Evolutionary conservation across 1,140 invertebrate species (phyloP), one percentile per base, ranked within the genome.

Genomic region (Cephus cinctus): DNA sequence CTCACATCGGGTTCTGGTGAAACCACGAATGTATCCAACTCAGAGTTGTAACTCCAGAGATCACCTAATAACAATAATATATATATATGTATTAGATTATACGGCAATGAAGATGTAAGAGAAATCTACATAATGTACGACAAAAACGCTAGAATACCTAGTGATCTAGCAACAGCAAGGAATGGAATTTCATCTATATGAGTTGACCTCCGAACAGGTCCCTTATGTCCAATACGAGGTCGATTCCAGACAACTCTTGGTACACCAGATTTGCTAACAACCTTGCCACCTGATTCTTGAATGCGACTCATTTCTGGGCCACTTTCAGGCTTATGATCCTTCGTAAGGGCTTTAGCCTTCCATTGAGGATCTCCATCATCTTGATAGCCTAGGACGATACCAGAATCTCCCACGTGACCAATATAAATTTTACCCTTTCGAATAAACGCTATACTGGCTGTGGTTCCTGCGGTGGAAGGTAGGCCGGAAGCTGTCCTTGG

Each of bases 341-440:
- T 83, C 0, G 94, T 96, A 32, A 96, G 67, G 1, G 87, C 82
- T 66, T 83, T 84, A 0, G 90, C 87, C 42, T 81, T 81, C 92
- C 92, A 95, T 52, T 84, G 80, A 11, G 80, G 76, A 54, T 83
- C 81, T 39, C 78, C 79, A 41, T 85, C 81, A 50, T 85, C 81
- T 67, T 90, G 86, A 65, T 87, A 86, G 19, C 94, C 95, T 31
- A 98, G 78, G 16, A 96, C 88, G 62, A 98, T 94, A 11, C 87
- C 92, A 0, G 95, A 98, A 75, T 98, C 96, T 14, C 96, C 96
- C 21, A 98, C 96, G 82, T 98, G 96, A 12, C 95, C 96, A 42
- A 96, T 90, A 67, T 98, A 98, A 46, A 98, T 88, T 78, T 98
- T 98, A 12, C 92, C 89, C 59, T 89, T 83, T 51, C 93, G 82